Percentiles rank a stretch among this genome's conserved stretches.
phyloP scores from a whole-genome alignment of 2,888 invertebrate genomes.

The Gymnoscelis rufifasciata region DNA sequence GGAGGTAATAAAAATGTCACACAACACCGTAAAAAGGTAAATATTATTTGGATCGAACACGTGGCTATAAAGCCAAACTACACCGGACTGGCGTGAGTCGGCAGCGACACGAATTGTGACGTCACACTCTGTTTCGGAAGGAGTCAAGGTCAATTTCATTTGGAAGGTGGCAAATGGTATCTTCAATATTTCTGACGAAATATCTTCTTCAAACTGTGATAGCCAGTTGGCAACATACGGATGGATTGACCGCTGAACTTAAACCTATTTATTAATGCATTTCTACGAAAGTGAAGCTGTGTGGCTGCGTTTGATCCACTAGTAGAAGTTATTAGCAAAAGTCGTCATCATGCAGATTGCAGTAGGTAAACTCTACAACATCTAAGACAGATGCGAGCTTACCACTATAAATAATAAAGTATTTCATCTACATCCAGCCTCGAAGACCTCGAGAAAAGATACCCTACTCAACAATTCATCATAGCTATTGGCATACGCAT shows the following conservation, averaged over 20 bases:
- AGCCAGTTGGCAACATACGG: too few species aligned
- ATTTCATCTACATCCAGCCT: constrained; percentile 16
- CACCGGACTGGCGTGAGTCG: constrained; percentile 3
- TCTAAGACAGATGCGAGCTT: constrained; percentile 20
- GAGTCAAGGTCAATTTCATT: constrained; percentile 41
- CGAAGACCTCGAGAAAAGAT: constrained; percentile 2
- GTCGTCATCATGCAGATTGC: constrained; percentile 16
- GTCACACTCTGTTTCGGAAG: constrained; percentile 20
- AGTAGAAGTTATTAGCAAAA: too few species aligned
- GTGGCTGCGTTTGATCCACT: too few species aligned
- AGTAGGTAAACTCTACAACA: constrained; percentile 4
- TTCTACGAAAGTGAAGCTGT: too few species aligned
- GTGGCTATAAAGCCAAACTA: constrained; percentile 6
- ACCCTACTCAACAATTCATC: constrained; percentile 6
- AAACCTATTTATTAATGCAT: too few species aligned
- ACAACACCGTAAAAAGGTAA: too few species aligned
- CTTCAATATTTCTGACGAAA: not conserved
- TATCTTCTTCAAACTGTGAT: too few species aligned
- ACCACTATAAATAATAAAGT: constrained; percentile 7
- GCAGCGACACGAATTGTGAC: constrained; percentile 14
- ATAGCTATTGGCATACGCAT: constrained; percentile 26
- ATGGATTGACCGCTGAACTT: too few species aligned
- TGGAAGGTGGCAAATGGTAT: constrained; percentile 24
- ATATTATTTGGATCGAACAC: constrained; percentile 1
- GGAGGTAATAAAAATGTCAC: too few species aligned